These are phyloP conservation scores for Eulemur macaco DNA, from an alignment of 2,113 vertebrate genomes.

Conservation along the genomic window DNA sequence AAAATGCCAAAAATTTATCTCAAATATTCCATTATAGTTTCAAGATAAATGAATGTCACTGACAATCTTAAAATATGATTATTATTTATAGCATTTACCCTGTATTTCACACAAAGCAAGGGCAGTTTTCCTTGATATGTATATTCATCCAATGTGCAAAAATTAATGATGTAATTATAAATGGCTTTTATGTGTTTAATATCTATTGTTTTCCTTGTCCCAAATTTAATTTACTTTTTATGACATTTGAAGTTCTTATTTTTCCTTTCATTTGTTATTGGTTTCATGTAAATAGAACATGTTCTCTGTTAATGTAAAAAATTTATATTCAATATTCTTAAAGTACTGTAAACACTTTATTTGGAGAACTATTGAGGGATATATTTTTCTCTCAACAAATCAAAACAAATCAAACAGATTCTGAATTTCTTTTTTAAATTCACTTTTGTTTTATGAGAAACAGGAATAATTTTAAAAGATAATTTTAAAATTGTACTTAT, in stretches of 20 bases:
- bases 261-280: not conserved
- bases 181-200: not conserved
- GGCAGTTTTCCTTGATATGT: not conserved
- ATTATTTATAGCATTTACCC: not conserved
- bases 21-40: not conserved
- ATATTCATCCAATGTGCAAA: not conserved
- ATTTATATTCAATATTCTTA: not conserved
- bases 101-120: not conserved
- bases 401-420: not conserved
- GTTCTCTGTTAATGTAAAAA: not conserved
- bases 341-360: not conserved
- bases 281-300: not conserved
- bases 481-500: not conserved
- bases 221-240: not conserved
- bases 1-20: not conserved
- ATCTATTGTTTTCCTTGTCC: not conserved
- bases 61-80: not conserved
- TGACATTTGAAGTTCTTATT: not conserved
- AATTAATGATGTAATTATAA: not conserved
- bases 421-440: not conserved
- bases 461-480: not conserved
- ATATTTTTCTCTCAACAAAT: not conserved
- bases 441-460: not conserved
- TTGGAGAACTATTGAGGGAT: not conserved
- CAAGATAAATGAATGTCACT: not conserved